phyloP scores from a whole-genome alignment of 2,113 vertebrate species.

The Craseonycteris thonglongyai region DNA sequence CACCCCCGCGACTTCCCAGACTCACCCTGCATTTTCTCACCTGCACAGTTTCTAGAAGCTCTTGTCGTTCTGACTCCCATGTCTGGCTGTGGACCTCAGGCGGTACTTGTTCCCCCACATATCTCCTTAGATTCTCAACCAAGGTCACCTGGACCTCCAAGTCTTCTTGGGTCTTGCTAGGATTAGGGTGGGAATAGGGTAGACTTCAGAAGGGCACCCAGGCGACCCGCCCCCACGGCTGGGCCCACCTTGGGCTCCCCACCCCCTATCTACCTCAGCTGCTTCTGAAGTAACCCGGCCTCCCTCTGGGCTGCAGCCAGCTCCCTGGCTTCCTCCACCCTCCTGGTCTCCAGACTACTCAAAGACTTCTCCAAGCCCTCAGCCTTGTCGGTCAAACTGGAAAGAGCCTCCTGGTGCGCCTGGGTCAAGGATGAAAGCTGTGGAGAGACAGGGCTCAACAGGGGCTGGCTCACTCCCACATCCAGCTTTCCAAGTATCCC shows the following conservation, averaged over 20 bases:
- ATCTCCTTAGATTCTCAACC: constrained; percentile 72
- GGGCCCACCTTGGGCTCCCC: fast-evolving
- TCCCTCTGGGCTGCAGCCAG: constrained; percentile 43
- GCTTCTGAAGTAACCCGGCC: constrained; percentile 2
- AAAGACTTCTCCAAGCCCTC: constrained; percentile 60
- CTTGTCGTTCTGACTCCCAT: constrained; percentile 54
- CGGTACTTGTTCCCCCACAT: constrained; percentile 72
- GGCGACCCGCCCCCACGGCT: too few relatives aligned
- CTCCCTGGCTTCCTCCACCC: constrained; percentile 51
- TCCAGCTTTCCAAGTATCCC: background rate
- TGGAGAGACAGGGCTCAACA: background rate
- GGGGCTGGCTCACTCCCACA: too few relatives aligned
- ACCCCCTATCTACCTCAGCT: constrained; percentile 45
- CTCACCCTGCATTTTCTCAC: constrained; percentile 16
- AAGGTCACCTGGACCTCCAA: constrained; percentile 69
- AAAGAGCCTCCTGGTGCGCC: constrained; percentile 59
- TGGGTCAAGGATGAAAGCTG: constrained; percentile 57
- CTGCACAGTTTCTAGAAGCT: constrained; percentile 63
- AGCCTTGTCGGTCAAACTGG: constrained; percentile 50
- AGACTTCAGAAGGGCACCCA: background rate
- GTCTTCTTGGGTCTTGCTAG: constrained; percentile 66
- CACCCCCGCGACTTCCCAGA: fast-evolving
- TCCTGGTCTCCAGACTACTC: constrained; percentile 34
- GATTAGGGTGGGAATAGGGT: background rate
- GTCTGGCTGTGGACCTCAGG: constrained; percentile 7